Evolutionary conservation across 2,888 invertebrate genomes (phyloP), one percentile per base, ranked within the genome.

Genomic region (Metacarcinus magister): DNA sequence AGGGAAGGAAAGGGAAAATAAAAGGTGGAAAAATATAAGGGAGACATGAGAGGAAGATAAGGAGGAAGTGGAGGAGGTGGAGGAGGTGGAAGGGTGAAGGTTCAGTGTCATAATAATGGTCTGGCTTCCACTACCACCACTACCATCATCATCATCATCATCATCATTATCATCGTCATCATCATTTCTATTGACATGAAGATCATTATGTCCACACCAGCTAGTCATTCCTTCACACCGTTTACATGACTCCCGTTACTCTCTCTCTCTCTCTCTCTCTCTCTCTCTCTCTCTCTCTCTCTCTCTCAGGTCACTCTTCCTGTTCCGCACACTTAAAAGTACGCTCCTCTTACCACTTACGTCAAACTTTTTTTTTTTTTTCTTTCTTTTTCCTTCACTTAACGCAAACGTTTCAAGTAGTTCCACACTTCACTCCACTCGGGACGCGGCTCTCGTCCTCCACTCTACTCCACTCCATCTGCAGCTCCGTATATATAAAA

Each of bases 211-310:
- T 75, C 87, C 32, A 8, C 82, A 32, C 10, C 13, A 82, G 4
- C 32, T 32, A 32, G 2, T 82, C 32, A 32, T 82, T 82, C 32
- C 82, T 82, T 48, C 91, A 91, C 48, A 46, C 23, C 39, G 19
- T 23, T 90, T 23, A 90, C 90, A 39, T 90, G 39, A 23, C 43
- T 44, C 90, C 90, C 43, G 90, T 90, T 90, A 39, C 92, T 92
- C 92, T 92, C 92, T 48, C 92, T n/a, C 60, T 60, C 93, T 93
- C 32, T 28, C 92, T 48, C 92, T 23, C 48, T 48, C 54, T 48
- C 92, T 28, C 48, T 48, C 54, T n/a, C 48, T 48, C 48, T 92
- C 92, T 92, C 48, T 48, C 92, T 92, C 92, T 92, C 92, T n/a
- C 82, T 82, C 82, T 44, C 0, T 16, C 44, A 44, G 43, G 44